Evolutionary conservation across 2,797 vertebrate species (phyloP).

Genomic region (Tapirus indicus): DNA sequence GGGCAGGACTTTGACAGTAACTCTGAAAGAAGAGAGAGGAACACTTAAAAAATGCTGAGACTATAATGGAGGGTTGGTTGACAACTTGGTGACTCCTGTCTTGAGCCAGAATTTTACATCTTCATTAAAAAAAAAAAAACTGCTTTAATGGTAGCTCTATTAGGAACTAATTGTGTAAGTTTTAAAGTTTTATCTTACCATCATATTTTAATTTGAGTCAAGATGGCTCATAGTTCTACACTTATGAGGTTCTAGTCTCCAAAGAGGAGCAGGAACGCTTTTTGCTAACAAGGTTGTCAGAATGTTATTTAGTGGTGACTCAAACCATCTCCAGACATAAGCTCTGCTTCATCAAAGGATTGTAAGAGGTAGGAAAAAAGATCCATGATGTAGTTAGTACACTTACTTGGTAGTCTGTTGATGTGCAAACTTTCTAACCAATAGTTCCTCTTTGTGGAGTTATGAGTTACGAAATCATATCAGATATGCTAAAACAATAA

Average conservation of each 20-base stretch:
- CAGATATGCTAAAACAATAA: background rate
- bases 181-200: conserved; percentile 48
- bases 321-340: background rate
- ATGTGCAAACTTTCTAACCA: background rate
- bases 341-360: background rate
- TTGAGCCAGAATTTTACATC: background rate
- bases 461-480: background rate
- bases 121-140: background rate
- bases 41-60: background rate
- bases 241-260: background rate
- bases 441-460: background rate
- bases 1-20: background rate
- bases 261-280: background rate
- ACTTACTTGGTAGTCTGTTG: background rate
- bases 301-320: background rate
- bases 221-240: background rate
- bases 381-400: background rate
- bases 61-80: background rate
- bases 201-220: conserved; percentile 1
- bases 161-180: background rate
- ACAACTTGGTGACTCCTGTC: background rate
- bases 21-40: background rate
- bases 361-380: background rate
- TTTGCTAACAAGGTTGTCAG: background rate
- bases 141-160: background rate